A percentile compares a stretch with the other conserved stretches of the same genome.
Conservation (phyloP, 2,888 invertebrate genomes). For the Agrotis clavis region DNA sequence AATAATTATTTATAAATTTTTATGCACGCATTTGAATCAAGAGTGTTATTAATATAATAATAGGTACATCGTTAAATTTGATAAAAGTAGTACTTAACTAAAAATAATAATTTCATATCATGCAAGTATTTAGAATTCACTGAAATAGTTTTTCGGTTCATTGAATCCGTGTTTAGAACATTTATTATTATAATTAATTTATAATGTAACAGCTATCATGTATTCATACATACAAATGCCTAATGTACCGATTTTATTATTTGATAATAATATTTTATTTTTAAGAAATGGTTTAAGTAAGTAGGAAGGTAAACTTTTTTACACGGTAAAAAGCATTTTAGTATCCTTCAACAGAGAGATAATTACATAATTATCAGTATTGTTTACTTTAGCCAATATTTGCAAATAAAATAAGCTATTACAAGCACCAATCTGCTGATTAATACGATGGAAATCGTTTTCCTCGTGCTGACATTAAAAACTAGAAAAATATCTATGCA, state of each 20-base stretch:
- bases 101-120: neutral
- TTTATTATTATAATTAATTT: too few relatives aligned
- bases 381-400: neutral
- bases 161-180: neutral
- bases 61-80: neutral
- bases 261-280: neutral
- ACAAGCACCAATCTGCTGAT: neutral
- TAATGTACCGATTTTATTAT: neutral
- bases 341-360: neutral
- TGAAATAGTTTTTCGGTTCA: neutral
- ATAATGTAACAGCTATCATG: neutral
- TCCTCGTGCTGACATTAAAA: neutral
- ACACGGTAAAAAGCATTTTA: neutral
- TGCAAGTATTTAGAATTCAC: neutral
- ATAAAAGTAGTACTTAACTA: neutral
- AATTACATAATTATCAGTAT: slow-evolving; percentile 1
- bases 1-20: neutral
- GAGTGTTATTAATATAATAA: neutral
- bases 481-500: neutral
- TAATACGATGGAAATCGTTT: neutral
- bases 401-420: slow-evolving; percentile 1
- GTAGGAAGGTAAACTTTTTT: too few relatives aligned
- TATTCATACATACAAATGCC: neutral
- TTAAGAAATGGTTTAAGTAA: neutral
- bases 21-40: neutral